Evolutionary conservation across 2,113 vertebrate species (phyloP).

Genomic region (Empidonax traillii): DNA sequence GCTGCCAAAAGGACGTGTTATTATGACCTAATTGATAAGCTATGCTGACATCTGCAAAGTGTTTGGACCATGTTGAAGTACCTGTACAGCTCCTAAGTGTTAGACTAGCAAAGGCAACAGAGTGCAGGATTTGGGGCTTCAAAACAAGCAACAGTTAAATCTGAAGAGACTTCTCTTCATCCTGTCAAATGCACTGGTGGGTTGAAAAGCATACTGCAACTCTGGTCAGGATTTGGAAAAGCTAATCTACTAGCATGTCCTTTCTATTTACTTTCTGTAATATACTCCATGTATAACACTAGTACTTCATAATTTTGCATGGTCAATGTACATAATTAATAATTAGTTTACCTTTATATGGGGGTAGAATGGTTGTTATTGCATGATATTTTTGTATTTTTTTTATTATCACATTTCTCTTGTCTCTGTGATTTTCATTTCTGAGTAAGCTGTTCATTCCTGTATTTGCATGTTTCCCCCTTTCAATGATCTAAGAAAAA

Average conservation of each 20-base stretch:
- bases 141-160: background rate
- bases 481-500: slow-evolving; percentile 63
- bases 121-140: background rate
- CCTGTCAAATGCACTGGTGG: slow-evolving; percentile 8
- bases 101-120: background rate
- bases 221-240: slow-evolving; percentile 63
- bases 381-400: slow-evolving; percentile 51
- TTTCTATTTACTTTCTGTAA: slow-evolving; percentile 33
- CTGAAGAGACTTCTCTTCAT: background rate
- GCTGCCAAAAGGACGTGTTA: background rate
- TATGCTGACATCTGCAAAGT: background rate
- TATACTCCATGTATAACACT: slow-evolving; percentile 14
- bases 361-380: slow-evolving; percentile 16
- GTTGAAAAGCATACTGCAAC: slow-evolving; percentile 62
- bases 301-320: slow-evolving; percentile 1
- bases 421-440: slow-evolving; percentile 32
- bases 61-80: background rate
- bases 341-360: slow-evolving; percentile 21
- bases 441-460: slow-evolving; percentile 52
- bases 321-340: slow-evolving; percentile 33
- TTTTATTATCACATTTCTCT: slow-evolving; percentile 47
- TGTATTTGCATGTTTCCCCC: slow-evolving; percentile 66
- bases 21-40: background rate
- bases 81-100: background rate
- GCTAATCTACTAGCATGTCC: slow-evolving; percentile 10